Conservation (phyloP, 2,113 vertebrate genomes). For the Gasterosteus aculeatus region DNA sequence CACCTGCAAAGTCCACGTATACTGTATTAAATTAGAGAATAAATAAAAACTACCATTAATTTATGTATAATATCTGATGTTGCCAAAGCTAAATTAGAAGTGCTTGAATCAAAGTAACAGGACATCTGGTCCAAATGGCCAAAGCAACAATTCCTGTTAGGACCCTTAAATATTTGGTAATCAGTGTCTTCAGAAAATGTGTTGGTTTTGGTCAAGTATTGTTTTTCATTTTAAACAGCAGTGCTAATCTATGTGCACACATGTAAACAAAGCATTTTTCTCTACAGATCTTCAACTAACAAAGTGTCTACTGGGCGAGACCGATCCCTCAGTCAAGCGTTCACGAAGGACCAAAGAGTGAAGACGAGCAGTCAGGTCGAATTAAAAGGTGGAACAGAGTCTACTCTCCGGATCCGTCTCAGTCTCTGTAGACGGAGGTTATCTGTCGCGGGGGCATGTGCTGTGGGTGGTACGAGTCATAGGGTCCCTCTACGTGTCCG, state of each 20-base stretch:
- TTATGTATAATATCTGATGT: conserved; percentile 52
- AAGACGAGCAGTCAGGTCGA: not conserved
- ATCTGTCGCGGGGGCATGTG: conserved; percentile 85
- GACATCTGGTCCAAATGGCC: conserved; percentile 30
- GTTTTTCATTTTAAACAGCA: conserved; percentile 22
- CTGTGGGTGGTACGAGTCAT: conserved; percentile 84
- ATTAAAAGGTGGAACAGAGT: conserved; percentile 3
- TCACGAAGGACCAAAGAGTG: conserved; percentile 1
- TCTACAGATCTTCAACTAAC: conserved; percentile 27
- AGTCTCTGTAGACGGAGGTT: conserved; percentile 89
- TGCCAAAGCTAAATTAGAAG: conserved; percentile 58
- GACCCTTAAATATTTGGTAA: conserved; percentile 57
- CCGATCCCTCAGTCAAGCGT: conserved; percentile 14
- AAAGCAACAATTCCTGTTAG: conserved; percentile 22
- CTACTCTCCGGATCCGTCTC: conserved; percentile 19
- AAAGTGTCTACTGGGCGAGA: conserved; percentile 18
- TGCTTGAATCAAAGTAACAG: conserved; percentile 51
- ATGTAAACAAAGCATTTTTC: conserved; percentile 18
- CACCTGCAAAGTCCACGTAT: conserved; percentile 48
- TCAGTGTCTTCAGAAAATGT: conserved; percentile 32
- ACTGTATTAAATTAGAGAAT: conserved; percentile 73
- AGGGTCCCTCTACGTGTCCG: conserved; percentile 87
- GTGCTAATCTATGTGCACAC: conserved; percentile 53
- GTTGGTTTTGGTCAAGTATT: conserved; percentile 36
- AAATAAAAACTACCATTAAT: conserved; percentile 71